These are phyloP conservation scores for Sinosuthora webbiana DNA, from an alignment of 2,113 vertebrate genomes.

Conservation along the genomic window DNA sequence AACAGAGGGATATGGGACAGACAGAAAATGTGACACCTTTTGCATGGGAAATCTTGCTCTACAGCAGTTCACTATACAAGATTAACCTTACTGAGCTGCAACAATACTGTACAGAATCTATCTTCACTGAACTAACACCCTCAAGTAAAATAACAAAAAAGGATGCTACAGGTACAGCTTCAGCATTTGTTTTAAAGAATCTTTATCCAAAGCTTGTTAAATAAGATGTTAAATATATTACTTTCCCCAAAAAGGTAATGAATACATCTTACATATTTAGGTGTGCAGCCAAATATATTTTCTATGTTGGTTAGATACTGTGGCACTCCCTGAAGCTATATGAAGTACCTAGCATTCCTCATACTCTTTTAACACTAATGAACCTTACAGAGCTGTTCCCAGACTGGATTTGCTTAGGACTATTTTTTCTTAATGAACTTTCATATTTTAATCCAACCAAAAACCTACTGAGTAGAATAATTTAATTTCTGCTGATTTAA, in stretches of 20 bases:
- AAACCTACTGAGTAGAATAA: background rate
- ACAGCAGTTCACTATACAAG: background rate
- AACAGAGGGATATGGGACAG: background rate
- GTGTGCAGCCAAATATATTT: background rate
- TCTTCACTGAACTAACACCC: background rate
- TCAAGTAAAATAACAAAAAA: background rate
- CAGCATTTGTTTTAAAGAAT: background rate
- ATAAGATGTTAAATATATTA: background rate
- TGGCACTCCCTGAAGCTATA: background rate
- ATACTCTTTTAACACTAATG: background rate
- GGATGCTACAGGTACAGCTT: background rate
- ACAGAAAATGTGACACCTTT: background rate
- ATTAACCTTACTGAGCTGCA: background rate
- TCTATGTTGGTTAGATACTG: background rate
- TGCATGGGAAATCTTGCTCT: background rate
- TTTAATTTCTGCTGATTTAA: background rate
- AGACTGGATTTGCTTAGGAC: background rate
- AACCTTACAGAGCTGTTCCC: background rate
- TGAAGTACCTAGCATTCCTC: background rate
- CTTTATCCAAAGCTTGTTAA: background rate
- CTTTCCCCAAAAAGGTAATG: background rate
- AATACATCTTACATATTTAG: background rate
- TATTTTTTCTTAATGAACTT: background rate
- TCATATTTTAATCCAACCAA: background rate
- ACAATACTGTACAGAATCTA: background rate